Evolutionary conservation across 2,888 invertebrate species (phyloP), one percentile per base, ranked within the genome.

Genomic region (Zelleria hepariella): DNA sequence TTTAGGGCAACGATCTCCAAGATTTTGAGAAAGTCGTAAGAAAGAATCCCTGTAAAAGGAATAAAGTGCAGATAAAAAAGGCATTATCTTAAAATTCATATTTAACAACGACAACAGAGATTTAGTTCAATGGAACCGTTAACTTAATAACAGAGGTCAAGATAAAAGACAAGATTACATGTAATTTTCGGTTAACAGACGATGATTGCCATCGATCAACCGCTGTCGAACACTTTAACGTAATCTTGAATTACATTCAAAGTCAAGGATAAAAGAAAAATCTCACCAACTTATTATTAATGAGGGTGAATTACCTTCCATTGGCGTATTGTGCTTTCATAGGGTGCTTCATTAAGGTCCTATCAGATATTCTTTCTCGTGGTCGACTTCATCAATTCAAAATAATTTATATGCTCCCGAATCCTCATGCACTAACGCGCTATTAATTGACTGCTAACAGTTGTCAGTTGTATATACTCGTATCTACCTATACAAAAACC

Each of bases 61-160:
- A 1, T 5, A 32, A 32, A 32, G 10, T 10, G 2, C 32, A 42
- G 32, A 15, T 42, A 42, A 42, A 15, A 42, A 15, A 42, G 15
- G 1, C 32, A 42, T 10, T 15, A 15, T 42, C 15, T 42, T 42
- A 15, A 42, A 42, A 42, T 10, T 42, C 15, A 15, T 4, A 42
- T 42, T 15, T 42, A 15, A 5, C 32, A 42, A 42, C 15, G 15
- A 42, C 32, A 42, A 42, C 32, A 15, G 15, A 15, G 32, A 15
- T 15, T 42, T 42, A 42, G 32, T 15, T 42, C 32, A 42, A 10
- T 20, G 18, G 15, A 8, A 73, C 83, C 81, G 83, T 82, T 82
- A 82, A 67, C 72, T 72, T 84, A 84, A 83, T 78, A 74, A 77
- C 73, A 69, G 68, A 64, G 67, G 67, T 75, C 72, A 69, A 68